phyloP scores from a whole-genome alignment of 2,797 vertebrate genomes.

The Chelon labrosus region DNA sequence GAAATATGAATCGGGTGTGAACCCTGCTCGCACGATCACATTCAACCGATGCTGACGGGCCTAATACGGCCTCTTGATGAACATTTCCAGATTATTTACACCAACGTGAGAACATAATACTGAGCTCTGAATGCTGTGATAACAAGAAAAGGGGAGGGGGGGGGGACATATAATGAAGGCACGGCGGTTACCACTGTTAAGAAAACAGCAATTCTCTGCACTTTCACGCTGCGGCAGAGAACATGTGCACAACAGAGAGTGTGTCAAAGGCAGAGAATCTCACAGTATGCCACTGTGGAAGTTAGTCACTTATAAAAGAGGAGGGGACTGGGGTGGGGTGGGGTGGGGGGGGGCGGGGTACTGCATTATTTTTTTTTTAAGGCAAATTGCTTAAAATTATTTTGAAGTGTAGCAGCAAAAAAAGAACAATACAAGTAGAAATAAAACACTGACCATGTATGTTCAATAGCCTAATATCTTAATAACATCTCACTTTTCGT shows the following conservation, averaged over 20 bases:
- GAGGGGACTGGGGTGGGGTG: constrained; percentile 34
- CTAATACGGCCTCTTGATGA: constrained; percentile 46
- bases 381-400: constrained; percentile 85
- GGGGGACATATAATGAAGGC: constrained; percentile 68
- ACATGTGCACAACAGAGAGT: constrained; percentile 29
- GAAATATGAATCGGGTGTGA: constrained; percentile 37
- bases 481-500: constrained; percentile 81
- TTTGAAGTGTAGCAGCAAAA: constrained; percentile 87
- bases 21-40: neutral
- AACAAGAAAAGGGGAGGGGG: constrained; percentile 4
- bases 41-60: constrained; percentile 17
- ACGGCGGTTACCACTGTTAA: constrained; percentile 70
- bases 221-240: constrained; percentile 50
- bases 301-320: constrained; percentile 26
- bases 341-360: constrained; percentile 71
- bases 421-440: constrained; percentile 71
- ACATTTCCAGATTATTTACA: constrained; percentile 33
- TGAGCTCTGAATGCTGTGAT: constrained; percentile 65
- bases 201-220: constrained; percentile 52
- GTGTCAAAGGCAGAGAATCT: constrained; percentile 51
- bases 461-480: constrained; percentile 88
- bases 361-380: constrained; percentile 85
- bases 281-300: constrained; percentile 60
- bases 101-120: constrained; percentile 64
- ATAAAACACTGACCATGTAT: constrained; percentile 87